phyloP scores from a whole-genome alignment of 2,113 vertebrate genomes.

The Elaphurus davidianus region DNA sequence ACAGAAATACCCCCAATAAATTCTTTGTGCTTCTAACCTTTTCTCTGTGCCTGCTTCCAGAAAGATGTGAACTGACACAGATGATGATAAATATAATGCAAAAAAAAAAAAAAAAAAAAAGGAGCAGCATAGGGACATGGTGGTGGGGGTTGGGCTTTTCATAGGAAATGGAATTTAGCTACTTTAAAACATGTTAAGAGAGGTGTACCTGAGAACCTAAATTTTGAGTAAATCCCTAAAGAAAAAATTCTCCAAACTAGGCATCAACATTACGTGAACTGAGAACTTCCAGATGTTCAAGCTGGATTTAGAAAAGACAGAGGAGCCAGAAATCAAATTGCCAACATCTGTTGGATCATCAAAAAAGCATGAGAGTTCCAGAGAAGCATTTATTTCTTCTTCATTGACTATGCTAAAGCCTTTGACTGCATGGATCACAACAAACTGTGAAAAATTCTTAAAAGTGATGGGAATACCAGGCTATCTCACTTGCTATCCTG shows the following conservation, averaged over 20 bases:
- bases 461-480: neutral
- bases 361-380: neutral
- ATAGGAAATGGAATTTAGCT: neutral
- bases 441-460: neutral
- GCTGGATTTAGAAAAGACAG: neutral
- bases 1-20: neutral
- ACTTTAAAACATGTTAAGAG: neutral
- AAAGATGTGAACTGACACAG: neutral
- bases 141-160: neutral
- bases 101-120: neutral
- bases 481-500: neutral
- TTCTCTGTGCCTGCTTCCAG: neutral
- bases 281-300: neutral
- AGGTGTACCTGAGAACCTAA: neutral
- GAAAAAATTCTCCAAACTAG: neutral
- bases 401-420: neutral
- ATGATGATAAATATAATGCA: neutral
- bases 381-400: neutral
- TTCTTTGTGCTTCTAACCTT: neutral
- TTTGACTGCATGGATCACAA: neutral
- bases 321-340: neutral
- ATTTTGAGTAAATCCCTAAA: neutral
- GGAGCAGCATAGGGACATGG: neutral
- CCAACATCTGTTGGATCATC: neutral
- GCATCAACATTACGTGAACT: accelerated